A percentile compares a stretch with the other conserved stretches of the same genome.
Evolutionary conservation across 1,140 invertebrate genomes (phyloP).

Genomic region (Megalopta genalis): DNA sequence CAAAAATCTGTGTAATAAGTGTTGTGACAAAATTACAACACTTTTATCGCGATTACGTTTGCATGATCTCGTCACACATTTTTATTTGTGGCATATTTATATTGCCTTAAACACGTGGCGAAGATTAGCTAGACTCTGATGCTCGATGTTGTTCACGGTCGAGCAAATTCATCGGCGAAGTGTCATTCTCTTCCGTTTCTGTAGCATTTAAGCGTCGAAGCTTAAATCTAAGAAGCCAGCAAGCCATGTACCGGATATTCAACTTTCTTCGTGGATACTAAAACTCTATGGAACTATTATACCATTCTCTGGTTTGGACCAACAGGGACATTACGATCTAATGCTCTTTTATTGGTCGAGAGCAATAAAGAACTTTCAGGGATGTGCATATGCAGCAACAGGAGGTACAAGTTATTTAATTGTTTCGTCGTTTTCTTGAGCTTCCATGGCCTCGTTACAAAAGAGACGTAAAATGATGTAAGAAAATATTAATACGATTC

Average conservation of each 20-base stretch:
- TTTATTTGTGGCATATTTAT: too few relatives aligned
- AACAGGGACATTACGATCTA: neutral
- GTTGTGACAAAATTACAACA: too few relatives aligned
- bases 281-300: neutral
- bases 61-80: too few relatives aligned
- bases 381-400: neutral
- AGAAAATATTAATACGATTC: too few relatives aligned
- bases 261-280: conserved; percentile 17
- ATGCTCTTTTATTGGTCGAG: neutral
- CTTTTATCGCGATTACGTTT: neutral
- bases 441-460: too few relatives aligned
- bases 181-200: conserved; percentile 7
- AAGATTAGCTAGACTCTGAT: neutral
- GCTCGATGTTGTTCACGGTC: too few relatives aligned
- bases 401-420: neutral
- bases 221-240: conserved; percentile 65
- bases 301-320: neutral
- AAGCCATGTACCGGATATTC: conserved; percentile 54
- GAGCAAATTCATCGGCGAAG: neutral
- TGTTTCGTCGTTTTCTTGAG: too few relatives aligned
- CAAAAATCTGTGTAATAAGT: too few relatives aligned
- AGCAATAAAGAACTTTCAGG: neutral
- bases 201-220: conserved; percentile 58
- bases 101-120: too few relatives aligned
- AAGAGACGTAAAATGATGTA: too few relatives aligned